Evolutionary conservation across 1,140 invertebrate species (phyloP).

Genomic region (Plectrocnemia conspersa): DNA sequence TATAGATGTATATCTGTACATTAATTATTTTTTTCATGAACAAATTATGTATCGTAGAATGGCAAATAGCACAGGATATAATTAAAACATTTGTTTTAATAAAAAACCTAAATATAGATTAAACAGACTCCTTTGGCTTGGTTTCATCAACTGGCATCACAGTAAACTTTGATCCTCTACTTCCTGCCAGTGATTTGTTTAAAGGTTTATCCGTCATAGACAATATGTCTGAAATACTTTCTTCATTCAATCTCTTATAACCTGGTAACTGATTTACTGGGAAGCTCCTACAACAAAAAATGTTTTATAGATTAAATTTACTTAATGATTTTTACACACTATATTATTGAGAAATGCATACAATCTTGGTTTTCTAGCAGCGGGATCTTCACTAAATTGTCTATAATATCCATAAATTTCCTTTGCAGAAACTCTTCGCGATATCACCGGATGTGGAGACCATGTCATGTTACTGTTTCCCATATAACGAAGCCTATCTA

Average conservation of each 20-base stretch:
- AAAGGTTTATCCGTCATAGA: neutral
- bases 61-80: neutral
- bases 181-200: neutral
- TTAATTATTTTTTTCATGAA: no score
- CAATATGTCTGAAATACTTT: neutral
- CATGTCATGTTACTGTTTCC: constrained; percentile 25
- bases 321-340: neutral
- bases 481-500: constrained; percentile 5
- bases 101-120: constrained; percentile 1
- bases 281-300: constrained; percentile 4
- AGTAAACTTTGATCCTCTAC: constrained; percentile 3
- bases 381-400: constrained; percentile 15
- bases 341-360: neutral
- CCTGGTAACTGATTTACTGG: constrained; percentile 2
- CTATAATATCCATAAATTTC: constrained; percentile 18
- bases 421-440: constrained; percentile 16
- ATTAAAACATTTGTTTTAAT: neutral
- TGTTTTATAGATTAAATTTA: neutral
- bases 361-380: constrained; percentile 17
- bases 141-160: constrained; percentile 5
- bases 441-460: constrained; percentile 21
- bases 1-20: no score
- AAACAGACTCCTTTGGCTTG: neutral
- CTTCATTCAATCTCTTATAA: constrained; percentile 12
- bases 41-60: no score